Evolutionary conservation across 1,140 invertebrate species (phyloP).

Genomic region (Heliconius hewitsoni): DNA sequence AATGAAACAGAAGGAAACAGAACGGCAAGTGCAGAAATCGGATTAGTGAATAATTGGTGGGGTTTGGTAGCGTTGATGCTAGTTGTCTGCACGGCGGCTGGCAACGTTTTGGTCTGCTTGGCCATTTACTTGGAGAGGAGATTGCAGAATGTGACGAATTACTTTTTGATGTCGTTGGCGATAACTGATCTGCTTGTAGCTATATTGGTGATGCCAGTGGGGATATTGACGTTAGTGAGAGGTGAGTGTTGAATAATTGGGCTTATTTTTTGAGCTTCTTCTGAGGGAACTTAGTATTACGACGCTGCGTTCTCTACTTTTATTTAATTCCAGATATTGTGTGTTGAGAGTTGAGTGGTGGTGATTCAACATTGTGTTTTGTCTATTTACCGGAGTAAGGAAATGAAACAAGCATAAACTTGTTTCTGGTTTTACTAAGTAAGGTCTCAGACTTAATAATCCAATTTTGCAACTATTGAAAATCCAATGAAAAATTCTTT

Average conservation of each 20-base stretch:
- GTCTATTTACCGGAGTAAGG: too few species aligned
- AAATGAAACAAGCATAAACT: too few species aligned
- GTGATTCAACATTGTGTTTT: too few species aligned
- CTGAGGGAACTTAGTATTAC: too few species aligned
- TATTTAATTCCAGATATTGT: too few species aligned
- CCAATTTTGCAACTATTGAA: too few species aligned
- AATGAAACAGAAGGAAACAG: slow-evolving; percentile 42
- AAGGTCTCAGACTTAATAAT: too few species aligned
- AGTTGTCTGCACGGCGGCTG: slow-evolving; percentile 92
- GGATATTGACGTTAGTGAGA: slow-evolving; percentile 89
- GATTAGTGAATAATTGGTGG: slow-evolving; percentile 81
- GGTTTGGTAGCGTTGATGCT: slow-evolving; percentile 88
- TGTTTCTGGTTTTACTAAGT: too few species aligned
- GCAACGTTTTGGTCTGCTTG: slow-evolving; percentile 96
- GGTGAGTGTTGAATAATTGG: slow-evolving; percentile 83
- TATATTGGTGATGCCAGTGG: slow-evolving; percentile 94
- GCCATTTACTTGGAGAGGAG: slow-evolving; percentile 94
- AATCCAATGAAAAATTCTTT: too few species aligned
- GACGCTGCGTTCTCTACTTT: too few species aligned
- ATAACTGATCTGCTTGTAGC: slow-evolving; percentile 97
- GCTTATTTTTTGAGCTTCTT: neutral
- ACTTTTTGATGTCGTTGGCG: slow-evolving; percentile 97
- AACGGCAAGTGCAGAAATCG: slow-evolving; percentile 34
- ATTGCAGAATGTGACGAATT: slow-evolving; percentile 97
- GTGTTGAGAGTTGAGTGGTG: too few species aligned